Base-by-base conservation (phyloP, 1,140 invertebrate species). In the Macrobrachium nipponense region DNA sequence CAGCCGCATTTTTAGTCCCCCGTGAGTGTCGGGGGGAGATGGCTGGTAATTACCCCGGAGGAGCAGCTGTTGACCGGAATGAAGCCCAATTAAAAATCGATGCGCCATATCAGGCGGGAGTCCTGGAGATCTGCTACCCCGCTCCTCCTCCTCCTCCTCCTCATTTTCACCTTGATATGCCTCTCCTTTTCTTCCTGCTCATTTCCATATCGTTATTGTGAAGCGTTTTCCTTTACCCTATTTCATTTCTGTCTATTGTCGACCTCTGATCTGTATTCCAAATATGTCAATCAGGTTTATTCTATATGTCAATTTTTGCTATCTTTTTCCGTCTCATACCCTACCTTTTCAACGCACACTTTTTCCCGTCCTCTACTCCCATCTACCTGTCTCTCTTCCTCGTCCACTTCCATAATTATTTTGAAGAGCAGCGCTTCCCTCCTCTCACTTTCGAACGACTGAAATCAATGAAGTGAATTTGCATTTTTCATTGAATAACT, bases 31-130 rank as follows among this genome's bases (percentile, higher is more conserved):
- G 81, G 36, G 68, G 84, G 84, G 77, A 79, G 84, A 27, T 73
- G 68, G 77, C 23, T 72, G 77, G 84, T 86, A 86, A 86, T 86
- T 86, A 86, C 84, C 77, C 77, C 10, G 68, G 77, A 86, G 84
- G 70, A 86, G 78, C 84, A 86, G 84, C 84, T 80, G 84, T 78
- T 86, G 84, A 86, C 84, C 84, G 77, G 84, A 86, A 86, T 86
- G 84, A 80, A 80, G 58, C 68, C 77, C 84, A 86, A 86, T 86
- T 86, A 86, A 86, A 86, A 86, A 86, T 86, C 84, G 84, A 80
- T 86, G 84, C 84, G 68, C 66, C 84, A 23, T 86, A 86, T 86
- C 77, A 80, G 68, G 68, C 68, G 64, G 18, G 83, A 80, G 84
- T 78, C 83, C 58, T 58, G 82, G 36, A 70, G 72, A 51, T 20